Percentiles rank a stretch among this genome's conserved stretches.
These are phyloP conservation scores for Epinephelus malabaricus DNA, from an alignment of 2,797 vertebrate species.

Conservation along the genomic window DNA sequence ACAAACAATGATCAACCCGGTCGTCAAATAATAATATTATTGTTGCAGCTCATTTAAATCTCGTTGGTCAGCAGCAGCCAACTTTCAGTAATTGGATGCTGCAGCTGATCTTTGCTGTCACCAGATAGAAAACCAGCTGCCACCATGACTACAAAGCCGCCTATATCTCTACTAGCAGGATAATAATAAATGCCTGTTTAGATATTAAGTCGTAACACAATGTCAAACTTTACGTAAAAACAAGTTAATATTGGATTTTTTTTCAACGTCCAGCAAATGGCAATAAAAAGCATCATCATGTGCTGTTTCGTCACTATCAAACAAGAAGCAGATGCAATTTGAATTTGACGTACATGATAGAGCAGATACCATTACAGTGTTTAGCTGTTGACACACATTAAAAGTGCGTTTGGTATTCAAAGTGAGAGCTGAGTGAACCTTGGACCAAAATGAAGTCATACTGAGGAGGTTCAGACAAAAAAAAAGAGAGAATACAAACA, in stretches of 20 bases:
- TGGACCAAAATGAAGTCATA: constrained; percentile 12
- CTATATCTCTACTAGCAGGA: neutral
- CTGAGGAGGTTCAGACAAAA: constrained; percentile 23
- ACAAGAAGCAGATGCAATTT: neutral
- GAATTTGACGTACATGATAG: constrained; percentile 25
- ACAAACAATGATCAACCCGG: neutral
- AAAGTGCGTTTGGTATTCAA: constrained; percentile 73
- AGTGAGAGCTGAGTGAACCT: constrained; percentile 41
- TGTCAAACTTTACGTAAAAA: neutral
- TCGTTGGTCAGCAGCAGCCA: neutral
- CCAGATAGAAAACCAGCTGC: neutral
- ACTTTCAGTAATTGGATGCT: neutral
- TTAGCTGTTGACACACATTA: neutral
- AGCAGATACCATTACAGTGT: neutral
- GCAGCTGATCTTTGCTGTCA: neutral
- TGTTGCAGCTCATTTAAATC: neutral
- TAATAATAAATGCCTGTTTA: neutral
- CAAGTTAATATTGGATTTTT: neutral
- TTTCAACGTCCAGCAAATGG: neutral
- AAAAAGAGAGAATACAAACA: neutral
- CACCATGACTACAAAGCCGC: neutral
- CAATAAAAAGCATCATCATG: neutral
- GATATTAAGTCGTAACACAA: neutral
- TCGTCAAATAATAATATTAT: neutral
- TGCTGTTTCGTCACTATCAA: neutral